A percentile compares a stretch with the other conserved stretches of the same genome.
phyloP scores from a whole-genome alignment of 2,888 invertebrate genomes.

The Mythimna impura region DNA sequence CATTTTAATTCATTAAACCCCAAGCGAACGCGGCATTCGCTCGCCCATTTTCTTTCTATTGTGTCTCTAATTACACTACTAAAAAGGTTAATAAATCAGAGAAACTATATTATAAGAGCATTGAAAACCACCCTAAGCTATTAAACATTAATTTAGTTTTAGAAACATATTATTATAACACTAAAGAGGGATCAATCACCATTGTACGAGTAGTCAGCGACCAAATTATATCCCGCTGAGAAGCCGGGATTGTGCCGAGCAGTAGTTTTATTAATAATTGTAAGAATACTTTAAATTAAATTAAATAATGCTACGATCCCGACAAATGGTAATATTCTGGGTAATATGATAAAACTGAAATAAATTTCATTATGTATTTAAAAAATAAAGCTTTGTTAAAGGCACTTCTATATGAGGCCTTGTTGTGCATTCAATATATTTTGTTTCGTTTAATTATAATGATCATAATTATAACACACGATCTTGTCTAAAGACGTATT shows the following conservation, averaged over 20 bases:
- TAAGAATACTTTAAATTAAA: constrained; percentile 9
- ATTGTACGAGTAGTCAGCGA: constrained; percentile 18
- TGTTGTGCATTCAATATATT: background rate
- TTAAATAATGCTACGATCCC: background rate
- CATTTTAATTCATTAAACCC: too few relatives aligned
- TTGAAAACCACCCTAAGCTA: too few relatives aligned
- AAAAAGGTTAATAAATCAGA: too few relatives aligned
- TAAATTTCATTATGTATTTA: background rate
- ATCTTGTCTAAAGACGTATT: background rate
- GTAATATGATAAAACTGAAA: background rate
- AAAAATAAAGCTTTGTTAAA: background rate
- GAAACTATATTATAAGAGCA: background rate
- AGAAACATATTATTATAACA: background rate
- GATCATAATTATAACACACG: background rate
- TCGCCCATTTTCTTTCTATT: too few relatives aligned
- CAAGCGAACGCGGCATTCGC: too few relatives aligned
- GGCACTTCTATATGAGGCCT: background rate
- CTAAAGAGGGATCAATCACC: constrained; percentile 14
- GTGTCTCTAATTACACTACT: too few relatives aligned
- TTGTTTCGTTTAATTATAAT: background rate
- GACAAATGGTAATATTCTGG: background rate
- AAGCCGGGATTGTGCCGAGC: constrained; percentile 2
- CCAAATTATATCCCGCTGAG: constrained; percentile 24
- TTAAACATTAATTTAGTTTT: background rate
- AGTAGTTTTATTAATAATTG: background rate